These are phyloP conservation scores for Semnopithecus entellus DNA, from an alignment of 2,113 vertebrate species.

Conservation along the genomic window DNA sequence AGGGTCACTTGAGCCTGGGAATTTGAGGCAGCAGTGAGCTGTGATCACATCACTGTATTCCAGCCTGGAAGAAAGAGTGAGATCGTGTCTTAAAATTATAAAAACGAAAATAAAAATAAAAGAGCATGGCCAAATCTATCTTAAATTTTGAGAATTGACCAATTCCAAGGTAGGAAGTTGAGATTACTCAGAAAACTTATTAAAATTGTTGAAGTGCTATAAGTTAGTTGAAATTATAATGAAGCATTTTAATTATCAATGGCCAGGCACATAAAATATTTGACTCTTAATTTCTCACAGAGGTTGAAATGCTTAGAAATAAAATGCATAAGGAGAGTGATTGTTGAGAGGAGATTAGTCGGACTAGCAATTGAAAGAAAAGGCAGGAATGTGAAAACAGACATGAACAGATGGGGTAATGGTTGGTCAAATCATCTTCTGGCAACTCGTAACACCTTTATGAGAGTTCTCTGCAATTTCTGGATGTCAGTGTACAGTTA, in stretches of 20 bases:
- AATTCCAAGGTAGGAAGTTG: not conserved
- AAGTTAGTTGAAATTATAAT: not conserved
- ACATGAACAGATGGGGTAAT: fast-evolving
- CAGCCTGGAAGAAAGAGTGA: no score
- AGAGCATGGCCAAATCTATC: not conserved
- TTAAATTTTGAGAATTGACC: not conserved
- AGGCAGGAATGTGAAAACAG: not conserved
- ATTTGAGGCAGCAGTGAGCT: no score
- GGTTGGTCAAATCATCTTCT: not conserved
- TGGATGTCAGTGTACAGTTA: fast-evolving
- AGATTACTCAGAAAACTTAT: not conserved
- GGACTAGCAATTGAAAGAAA: not conserved
- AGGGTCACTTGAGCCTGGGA: no score
- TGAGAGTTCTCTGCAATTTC: not conserved
- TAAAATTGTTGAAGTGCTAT: not conserved
- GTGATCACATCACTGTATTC: no score
- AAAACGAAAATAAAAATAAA: not conserved
- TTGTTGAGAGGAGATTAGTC: not conserved
- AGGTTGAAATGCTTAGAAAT: not conserved
- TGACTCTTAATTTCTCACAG: not conserved
- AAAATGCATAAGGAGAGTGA: not conserved
- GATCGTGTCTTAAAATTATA: no score
- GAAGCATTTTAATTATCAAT: not conserved
- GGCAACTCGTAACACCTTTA: fast-evolving
- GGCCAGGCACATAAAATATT: not conserved